These are phyloP conservation scores for Vannuccia rotundouncinata DNA, from an alignment of 2,888 invertebrate species.

Conservation along the genomic window DNA sequence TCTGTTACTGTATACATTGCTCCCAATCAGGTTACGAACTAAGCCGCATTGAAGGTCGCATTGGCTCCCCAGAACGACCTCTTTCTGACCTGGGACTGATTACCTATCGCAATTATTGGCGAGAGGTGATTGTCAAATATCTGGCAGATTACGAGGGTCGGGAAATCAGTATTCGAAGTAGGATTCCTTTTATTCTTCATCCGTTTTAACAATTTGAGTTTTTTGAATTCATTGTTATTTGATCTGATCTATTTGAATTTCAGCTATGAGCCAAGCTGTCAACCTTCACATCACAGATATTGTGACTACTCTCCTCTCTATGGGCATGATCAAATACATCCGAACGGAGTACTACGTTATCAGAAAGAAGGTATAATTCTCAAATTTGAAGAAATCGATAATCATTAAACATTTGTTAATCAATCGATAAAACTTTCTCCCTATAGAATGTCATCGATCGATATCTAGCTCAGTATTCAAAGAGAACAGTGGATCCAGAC, in stretches of 20 bases:
- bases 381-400: not conserved
- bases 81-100: conserved; percentile 91
- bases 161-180: conserved; percentile 74
- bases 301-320: conserved; percentile 86
- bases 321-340: conserved; percentile 96
- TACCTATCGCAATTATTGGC: conserved; percentile 97
- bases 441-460: not conserved
- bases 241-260: no score
- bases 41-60: conserved; percentile 88
- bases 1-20: no score
- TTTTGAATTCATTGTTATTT: not conserved
- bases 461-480: not conserved
- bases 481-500: not conserved
- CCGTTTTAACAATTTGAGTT: not conserved
- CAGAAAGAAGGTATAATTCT: not conserved
- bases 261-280: conserved; percentile 71
- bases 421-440: not conserved
- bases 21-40: conserved; percentile 75
- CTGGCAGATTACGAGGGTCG: conserved; percentile 80
- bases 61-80: conserved; percentile 98
- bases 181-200: conserved; percentile 10
- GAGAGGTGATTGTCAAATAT: conserved; percentile 83
- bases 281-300: conserved; percentile 95
- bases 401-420: not conserved
- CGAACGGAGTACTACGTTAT: conserved; percentile 22